Conservation (phyloP, 2,797 vertebrate genomes). For the Melanotaenia parkinsoni region DNA sequence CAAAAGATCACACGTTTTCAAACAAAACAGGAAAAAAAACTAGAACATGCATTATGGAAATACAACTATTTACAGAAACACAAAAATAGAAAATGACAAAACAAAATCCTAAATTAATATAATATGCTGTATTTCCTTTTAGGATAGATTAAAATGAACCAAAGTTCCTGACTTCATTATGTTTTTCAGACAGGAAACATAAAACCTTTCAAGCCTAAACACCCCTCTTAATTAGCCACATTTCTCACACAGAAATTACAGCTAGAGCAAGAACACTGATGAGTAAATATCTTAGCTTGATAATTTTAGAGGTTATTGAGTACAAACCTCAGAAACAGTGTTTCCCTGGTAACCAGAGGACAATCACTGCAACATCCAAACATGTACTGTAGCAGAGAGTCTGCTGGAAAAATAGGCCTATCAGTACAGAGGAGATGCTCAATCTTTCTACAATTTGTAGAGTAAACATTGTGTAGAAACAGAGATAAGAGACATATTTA, state of each 20-base stretch:
- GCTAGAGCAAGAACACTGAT: neutral
- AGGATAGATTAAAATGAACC: neutral
- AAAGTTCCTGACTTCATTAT: neutral
- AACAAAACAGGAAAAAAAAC: neutral
- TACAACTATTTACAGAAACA: no score
- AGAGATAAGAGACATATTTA: neutral
- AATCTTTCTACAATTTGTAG: neutral
- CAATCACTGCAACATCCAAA: neutral
- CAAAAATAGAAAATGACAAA: neutral
- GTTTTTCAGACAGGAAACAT: neutral
- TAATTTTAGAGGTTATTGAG: neutral
- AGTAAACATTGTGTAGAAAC: neutral
- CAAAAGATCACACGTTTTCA: no score
- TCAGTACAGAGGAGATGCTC: neutral
- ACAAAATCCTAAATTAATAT: neutral
- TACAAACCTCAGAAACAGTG: neutral
- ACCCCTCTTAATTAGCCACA: neutral
- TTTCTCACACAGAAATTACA: neutral
- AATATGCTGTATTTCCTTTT: neutral
- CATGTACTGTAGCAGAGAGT: neutral
- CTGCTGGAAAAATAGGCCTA: neutral
- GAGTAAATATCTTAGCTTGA: neutral
- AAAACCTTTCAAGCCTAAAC: constrained; percentile 1
- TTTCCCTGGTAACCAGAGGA: neutral
- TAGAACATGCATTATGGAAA: neutral